Conservation (phyloP, 2,113 vertebrate species). For the Australoheros scitulus region DNA sequence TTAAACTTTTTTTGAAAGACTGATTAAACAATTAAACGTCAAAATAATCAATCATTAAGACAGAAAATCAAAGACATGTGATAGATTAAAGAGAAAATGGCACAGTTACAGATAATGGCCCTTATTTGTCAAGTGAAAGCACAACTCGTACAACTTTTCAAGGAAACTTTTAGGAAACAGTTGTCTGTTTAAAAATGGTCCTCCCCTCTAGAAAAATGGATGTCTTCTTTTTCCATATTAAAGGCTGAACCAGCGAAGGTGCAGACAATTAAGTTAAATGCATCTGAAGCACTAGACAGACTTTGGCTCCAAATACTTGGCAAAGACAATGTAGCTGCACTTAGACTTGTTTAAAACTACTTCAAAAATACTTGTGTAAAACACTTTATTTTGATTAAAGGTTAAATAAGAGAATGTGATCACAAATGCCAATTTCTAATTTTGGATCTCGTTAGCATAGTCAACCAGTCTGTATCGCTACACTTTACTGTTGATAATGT, state of each 20-base stretch:
- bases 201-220: neutral
- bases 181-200: neutral
- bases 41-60: constrained; percentile 41
- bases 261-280: neutral
- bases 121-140: constrained; percentile 22
- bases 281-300: constrained; percentile 8
- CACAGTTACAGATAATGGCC: constrained; percentile 43
- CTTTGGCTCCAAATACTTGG: constrained; percentile 23
- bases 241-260: constrained; percentile 6
- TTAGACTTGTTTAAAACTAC: neutral
- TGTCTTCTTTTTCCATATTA: neutral
- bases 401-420: constrained; percentile 9
- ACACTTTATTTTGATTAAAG: constrained; percentile 28
- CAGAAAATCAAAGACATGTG: neutral
- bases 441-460: neutral
- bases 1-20: neutral
- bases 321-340: constrained; percentile 31
- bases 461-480: neutral
- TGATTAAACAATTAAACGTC: constrained; percentile 32
- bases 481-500: constrained; percentile 1
- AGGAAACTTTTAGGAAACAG: neutral
- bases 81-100: constrained; percentile 42
- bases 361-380: constrained; percentile 14
- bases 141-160: neutral
- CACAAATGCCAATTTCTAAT: neutral